Percentiles rank a stretch among this genome's conserved stretches.
Conservation (phyloP, 35 echinoderm and acorn worm species). For the Ptychodera flava region DNA sequence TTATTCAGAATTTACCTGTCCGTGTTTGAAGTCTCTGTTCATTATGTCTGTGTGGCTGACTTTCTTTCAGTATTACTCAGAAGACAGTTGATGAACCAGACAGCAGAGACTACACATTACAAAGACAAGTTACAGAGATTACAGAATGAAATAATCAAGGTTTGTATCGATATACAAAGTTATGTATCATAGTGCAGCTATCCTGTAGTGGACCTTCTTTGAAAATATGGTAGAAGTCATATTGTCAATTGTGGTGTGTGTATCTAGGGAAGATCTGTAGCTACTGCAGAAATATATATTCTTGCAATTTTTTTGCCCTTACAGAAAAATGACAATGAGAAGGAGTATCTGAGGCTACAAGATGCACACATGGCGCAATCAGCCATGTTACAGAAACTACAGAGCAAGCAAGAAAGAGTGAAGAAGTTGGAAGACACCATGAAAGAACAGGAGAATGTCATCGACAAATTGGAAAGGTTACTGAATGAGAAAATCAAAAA, state of each 20-base stretch:
- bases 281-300: too few species aligned
- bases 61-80: conserved; percentile 26
- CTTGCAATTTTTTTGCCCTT: neutral
- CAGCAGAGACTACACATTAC: conserved; percentile 76
- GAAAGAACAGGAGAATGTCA: conserved; percentile 8
- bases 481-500: conserved; percentile 12
- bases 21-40: too few species aligned
- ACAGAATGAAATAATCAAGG: conserved; percentile 95
- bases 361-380: conserved; percentile 8
- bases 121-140: conserved; percentile 72
- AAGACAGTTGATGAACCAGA: conserved; percentile 55
- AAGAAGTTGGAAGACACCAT: conserved; percentile 22
- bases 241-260: too few species aligned
- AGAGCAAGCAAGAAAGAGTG: conserved; percentile 11
- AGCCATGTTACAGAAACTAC: conserved; percentile 12
- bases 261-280: too few species aligned
- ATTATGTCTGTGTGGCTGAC: too few species aligned
- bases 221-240: too few species aligned
- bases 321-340: conserved; percentile 18
- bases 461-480: conserved; percentile 12
- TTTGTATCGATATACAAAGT: too few species aligned
- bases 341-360: conserved; percentile 9
- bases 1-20: too few species aligned
- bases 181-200: too few species aligned
- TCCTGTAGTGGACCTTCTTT: too few species aligned